Evolutionary conservation across 1,140 invertebrate genomes (phyloP).

Genomic region (Danaus melanippus): DNA sequence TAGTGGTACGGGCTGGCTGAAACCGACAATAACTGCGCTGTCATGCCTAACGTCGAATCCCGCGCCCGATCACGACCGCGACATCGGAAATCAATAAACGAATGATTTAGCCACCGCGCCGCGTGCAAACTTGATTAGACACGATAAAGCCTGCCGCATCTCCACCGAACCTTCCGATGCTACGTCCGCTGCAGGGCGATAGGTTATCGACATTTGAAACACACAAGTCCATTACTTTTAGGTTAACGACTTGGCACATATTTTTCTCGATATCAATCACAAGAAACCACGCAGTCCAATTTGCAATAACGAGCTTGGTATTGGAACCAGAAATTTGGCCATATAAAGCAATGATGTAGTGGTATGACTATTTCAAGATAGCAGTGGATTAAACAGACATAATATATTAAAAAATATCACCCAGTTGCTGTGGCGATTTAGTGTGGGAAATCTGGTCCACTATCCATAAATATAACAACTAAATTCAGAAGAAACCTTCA

Average conservation of each 20-base stretch:
- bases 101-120: slow-evolving; percentile 69
- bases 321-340: slow-evolving; percentile 32
- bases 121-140: slow-evolving; percentile 69
- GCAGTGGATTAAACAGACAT: no score
- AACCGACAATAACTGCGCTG: slow-evolving; percentile 59
- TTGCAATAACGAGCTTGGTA: slow-evolving; percentile 45
- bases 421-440: no score
- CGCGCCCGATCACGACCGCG: slow-evolving; percentile 66
- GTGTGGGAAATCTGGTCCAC: no score
- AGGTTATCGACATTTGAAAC: slow-evolving; percentile 48
- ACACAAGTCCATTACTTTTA: slow-evolving; percentile 50
- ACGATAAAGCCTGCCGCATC: slow-evolving; percentile 58
- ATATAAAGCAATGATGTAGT: slow-evolving; percentile 22
- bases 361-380: no score
- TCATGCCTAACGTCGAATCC: slow-evolving; percentile 57
- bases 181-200: slow-evolving; percentile 35
- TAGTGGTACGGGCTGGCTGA: slow-evolving; percentile 32
- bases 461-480: no score
- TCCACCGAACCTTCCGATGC: slow-evolving; percentile 30
- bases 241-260: slow-evolving; percentile 54
- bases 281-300: slow-evolving; percentile 40
- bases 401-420: no score
- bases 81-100: slow-evolving; percentile 71
- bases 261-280: slow-evolving; percentile 53
- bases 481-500: no score